Base-by-base conservation (phyloP, 2,113 vertebrate genomes). In the Pterocles burchelli region DNA sequence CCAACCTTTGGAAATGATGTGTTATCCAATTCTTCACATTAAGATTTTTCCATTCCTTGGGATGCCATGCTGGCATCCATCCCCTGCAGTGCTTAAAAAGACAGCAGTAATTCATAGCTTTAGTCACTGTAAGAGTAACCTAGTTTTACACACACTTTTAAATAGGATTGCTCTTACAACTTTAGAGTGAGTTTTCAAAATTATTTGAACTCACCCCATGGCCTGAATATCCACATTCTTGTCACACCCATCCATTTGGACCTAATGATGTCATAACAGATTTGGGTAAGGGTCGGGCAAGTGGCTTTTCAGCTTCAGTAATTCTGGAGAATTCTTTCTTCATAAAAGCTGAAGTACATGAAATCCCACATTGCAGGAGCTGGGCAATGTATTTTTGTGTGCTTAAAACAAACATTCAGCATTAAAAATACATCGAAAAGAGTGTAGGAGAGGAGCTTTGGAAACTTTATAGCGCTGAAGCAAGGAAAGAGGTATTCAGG, bases 121-220 rank as follows among this genome's bases (percentile, higher is more conserved):
- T 65, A 89, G 76, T 45, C 41, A 55, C 67, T 58, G 54, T 67
- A 72, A 89, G 79, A 51, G 63, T 83, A 95, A 93, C 75, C 90
- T 80, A 91, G 45, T 92, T 93, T 95, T 71, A 76, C 36, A 77
- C 34, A n/a, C 22, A 17, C 29, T 80, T 94, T 95, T 62, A 88
- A 95, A 88, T 57, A 78, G 33, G 41, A 51, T 68, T 82, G 62
- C 28, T 74, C 41, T 86, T 77, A 51, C 28, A 61, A 46, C n/a
- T 62, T 90, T 87, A 76, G 45, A 87, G n/a, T 48, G 76, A 93
- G 70, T 41, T 93, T 73, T 90, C 76, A 93, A 96, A 96, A 66
- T 81, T 84, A 36, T 84, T 88, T 68, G 10, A 90, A 68, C 31
- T 92, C 41, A 29, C 54, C 48, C 4, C 24, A 7, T 88, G 65